Base-by-base conservation (phyloP, 2,113 vertebrate species). In the Reinhardtius hippoglossoides region DNA sequence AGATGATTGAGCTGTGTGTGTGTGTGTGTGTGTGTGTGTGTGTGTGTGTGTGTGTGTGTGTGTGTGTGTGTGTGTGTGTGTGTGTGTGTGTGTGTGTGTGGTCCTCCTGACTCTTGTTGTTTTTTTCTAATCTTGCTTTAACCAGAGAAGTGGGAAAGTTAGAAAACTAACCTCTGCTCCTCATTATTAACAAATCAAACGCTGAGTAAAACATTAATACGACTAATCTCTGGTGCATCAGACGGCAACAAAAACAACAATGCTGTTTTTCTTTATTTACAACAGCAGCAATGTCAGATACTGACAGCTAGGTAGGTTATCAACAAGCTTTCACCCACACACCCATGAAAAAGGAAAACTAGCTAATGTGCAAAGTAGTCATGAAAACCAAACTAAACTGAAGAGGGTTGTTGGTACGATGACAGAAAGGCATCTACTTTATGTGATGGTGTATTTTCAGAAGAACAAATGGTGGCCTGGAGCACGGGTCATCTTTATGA, bases 401-500 rank as follows among this genome's bases (percentile, higher is more conserved):
- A 15, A 21, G 48, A 42, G 26, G 12, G 27, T 0, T 18, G 54
- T 0, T 18, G 54, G 13, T 52, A 71, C 42, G 20, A 26, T 69
- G 67, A 76, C 61, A 74, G 77, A 65, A 26, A 67, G 12, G 21
- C 2, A 58, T 62, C 20, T 10, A 55, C 62, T 66, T 46, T 37
- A 13, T 65, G 15, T 50, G 54, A 65, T 57, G 65, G 68, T 56
- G 40, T 7, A 24, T 68, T 60, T 18, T 48, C 48, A 15, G 26
- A 1, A 16, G 63, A 69, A 35, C 31, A 67, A 86, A 60, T 15
- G 6, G 35, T 54, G 4, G 68, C 71, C 48, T 50, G 68, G 20
- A 71, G 57, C 56, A 50, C 5, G 58, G 48, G 64, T 81, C 84
- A 71, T 85, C 66, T 85, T 81, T 66, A 86, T 72, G 76, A 84